These are phyloP conservation scores for Toxostoma redivivum DNA, from an alignment of 2,113 vertebrate genomes.

Conservation along the genomic window DNA sequence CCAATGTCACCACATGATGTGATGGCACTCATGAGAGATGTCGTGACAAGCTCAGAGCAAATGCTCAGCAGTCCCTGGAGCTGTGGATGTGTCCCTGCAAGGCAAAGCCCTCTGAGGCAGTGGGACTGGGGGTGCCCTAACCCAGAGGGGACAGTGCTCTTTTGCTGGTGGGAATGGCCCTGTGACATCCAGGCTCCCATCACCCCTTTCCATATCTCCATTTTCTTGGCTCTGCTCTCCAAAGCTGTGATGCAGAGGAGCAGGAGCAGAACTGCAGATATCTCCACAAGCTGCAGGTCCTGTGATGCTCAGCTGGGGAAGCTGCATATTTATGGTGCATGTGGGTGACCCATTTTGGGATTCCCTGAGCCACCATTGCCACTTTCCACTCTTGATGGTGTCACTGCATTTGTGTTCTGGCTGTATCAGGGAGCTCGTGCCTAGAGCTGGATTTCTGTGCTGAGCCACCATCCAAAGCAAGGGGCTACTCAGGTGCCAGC, in stretches of 20 bases:
- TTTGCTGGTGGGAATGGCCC: background rate
- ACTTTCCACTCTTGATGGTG: background rate
- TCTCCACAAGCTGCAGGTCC: background rate
- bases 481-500: background rate
- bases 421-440: fast-evolving
- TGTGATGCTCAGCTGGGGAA: background rate
- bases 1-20: fast-evolving
- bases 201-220: fast-evolving
- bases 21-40: fast-evolving
- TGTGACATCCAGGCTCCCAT: background rate
- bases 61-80: background rate
- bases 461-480: background rate
- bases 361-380: background rate
- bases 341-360: background rate
- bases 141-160: background rate
- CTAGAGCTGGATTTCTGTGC: background rate
- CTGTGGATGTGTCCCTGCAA: background rate
- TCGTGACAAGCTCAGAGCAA: background rate
- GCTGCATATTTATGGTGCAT: background rate
- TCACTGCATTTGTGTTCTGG: background rate
- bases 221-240: background rate
- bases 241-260: fast-evolving
- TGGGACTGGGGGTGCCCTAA: background rate
- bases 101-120: background rate
- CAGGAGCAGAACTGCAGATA: background rate